phyloP scores from a whole-genome alignment of 1,140 invertebrate species.

The Drosophila arawakana region DNA sequence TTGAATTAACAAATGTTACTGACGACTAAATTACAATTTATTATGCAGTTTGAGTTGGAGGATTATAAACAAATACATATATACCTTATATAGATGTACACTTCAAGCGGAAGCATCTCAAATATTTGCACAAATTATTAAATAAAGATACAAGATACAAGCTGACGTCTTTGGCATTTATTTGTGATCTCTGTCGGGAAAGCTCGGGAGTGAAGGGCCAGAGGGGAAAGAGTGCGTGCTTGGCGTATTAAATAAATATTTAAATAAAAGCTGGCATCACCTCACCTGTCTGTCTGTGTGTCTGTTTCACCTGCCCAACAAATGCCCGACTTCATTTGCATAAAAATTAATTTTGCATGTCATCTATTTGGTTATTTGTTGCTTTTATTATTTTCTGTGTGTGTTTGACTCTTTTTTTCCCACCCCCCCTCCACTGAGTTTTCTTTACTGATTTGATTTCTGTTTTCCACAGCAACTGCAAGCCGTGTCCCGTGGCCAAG shows the following conservation, averaged over 20 bases:
- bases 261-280: constrained; percentile 65
- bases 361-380: constrained; percentile 69
- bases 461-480: constrained; percentile 87
- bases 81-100: neutral
- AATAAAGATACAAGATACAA: constrained; percentile 57
- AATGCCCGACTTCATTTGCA: constrained; percentile 65
- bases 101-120: constrained; percentile 33
- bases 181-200: constrained; percentile 26
- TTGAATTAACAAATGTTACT: constrained; percentile 15
- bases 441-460: constrained; percentile 53
- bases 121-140: constrained; percentile 76
- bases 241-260: constrained; percentile 78
- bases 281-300: neutral
- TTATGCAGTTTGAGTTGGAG: constrained; percentile 33
- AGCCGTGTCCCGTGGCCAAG: constrained; percentile 90
- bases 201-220: constrained; percentile 5
- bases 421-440: constrained; percentile 49
- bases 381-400: neutral
- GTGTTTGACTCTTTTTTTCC: constrained; percentile 19
- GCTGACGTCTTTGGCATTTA: constrained; percentile 3
- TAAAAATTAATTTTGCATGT: constrained; percentile 83
- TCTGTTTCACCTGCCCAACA: constrained; percentile 26
- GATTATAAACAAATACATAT: neutral
- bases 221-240: constrained; percentile 62
- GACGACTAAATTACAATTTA: constrained; percentile 15